These are phyloP conservation scores for Nibea coibor DNA, from an alignment of 2,113 vertebrate genomes.

Conservation along the genomic window DNA sequence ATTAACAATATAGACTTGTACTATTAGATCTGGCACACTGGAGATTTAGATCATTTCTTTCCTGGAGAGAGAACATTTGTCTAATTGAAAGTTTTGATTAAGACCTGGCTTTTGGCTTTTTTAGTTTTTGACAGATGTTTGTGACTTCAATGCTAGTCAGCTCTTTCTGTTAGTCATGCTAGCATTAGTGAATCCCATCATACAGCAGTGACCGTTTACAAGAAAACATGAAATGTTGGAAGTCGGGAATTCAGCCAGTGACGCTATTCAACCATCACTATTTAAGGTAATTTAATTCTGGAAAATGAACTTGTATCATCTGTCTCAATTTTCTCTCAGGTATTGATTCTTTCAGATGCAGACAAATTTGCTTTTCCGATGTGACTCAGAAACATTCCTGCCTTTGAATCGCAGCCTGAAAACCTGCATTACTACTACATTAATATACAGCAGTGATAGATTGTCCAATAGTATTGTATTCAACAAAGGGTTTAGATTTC, in stretches of 20 bases:
- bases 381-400: not conserved
- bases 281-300: conserved; percentile 27
- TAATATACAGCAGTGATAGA: not conserved
- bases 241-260: not conserved
- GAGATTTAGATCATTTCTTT: conserved; percentile 4
- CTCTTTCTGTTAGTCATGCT: too few species aligned
- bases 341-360: conserved; percentile 23
- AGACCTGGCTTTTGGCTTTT: not conserved
- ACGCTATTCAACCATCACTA: not conserved
- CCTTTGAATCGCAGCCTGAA: not conserved
- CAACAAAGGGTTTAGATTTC: not conserved
- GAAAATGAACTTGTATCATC: conserved; percentile 6
- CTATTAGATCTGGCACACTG: not conserved
- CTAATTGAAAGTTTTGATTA: not conserved
- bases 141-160: not conserved
- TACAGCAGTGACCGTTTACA: not conserved
- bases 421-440: not conserved
- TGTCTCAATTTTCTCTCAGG: conserved; percentile 7
- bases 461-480: not conserved
- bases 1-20: not conserved
- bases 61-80: not conserved
- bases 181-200: not conserved
- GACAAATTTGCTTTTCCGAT: not conserved
- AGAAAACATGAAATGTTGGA: not conserved
- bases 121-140: not conserved